Evolutionary conservation across 2,797 vertebrate species (phyloP).

Genomic region (Falco concolor): DNA sequence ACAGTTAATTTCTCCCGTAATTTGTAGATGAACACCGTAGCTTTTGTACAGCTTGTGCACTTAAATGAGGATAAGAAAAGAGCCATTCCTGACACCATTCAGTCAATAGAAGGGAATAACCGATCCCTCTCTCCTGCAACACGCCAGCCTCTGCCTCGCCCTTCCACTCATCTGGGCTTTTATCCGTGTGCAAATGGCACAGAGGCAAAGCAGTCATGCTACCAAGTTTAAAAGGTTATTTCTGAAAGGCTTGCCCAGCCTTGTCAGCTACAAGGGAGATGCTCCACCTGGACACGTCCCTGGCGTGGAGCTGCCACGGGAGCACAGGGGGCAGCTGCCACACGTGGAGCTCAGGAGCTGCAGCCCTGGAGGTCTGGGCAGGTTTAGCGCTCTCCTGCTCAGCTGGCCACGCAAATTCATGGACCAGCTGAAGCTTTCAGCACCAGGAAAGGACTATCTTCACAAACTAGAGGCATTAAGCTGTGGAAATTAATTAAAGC

Average conservation of each 20-base stretch:
- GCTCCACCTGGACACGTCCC: neutral
- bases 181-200: neutral
- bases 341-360: neutral
- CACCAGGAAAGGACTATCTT: neutral
- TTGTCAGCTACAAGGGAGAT: neutral
- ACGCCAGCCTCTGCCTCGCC: fast-evolving
- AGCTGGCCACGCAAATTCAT: neutral
- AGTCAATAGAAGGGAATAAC: neutral
- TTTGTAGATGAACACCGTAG: neutral
- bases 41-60: neutral
- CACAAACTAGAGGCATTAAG: neutral
- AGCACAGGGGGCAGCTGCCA: fast-evolving
- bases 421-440: neutral
- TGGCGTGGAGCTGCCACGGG: fast-evolving
- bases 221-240: neutral
- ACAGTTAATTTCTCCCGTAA: neutral
- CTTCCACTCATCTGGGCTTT: neutral
- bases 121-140: neutral
- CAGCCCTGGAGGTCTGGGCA: neutral
- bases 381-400: neutral
- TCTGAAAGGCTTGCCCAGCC: neutral
- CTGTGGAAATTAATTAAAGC: neutral
- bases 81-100: neutral
- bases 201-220: neutral
- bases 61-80: neutral